Percentiles rank a stretch among this genome's conserved stretches.
These are phyloP conservation scores for Percopsis omiscomaycus DNA, from an alignment of 2,797 vertebrate genomes.

Conservation along the genomic window DNA sequence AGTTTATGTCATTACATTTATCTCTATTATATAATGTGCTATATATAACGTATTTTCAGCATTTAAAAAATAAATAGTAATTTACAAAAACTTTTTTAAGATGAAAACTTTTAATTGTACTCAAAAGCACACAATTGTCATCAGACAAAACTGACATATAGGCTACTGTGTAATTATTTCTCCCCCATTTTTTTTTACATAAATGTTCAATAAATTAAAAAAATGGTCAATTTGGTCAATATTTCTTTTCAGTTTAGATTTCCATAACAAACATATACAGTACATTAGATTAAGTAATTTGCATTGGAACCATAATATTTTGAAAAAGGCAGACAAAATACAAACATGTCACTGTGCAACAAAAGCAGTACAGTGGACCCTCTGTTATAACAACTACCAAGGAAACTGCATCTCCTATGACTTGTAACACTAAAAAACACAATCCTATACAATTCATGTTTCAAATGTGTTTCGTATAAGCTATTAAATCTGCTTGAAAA, in stretches of 20 bases:
- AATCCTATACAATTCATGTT: constrained; percentile 42
- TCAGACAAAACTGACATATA: constrained; percentile 60
- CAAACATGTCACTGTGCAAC: constrained; percentile 54
- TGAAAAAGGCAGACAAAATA: constrained; percentile 51
- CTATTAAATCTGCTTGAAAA: constrained; percentile 40
- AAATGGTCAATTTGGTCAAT: constrained; percentile 40
- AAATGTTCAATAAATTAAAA: constrained; percentile 34
- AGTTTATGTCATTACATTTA: no score
- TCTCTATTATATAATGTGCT: no score
- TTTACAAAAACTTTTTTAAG: constrained; percentile 48
- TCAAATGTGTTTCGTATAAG: constrained; percentile 40
- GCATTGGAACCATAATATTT: constrained; percentile 25
- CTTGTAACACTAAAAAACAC: constrained; percentile 53
- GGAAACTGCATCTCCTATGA: constrained; percentile 37
- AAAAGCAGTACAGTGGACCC: constrained; percentile 37
- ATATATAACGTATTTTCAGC: not conserved
- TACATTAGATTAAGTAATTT: constrained; percentile 33
- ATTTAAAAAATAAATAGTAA: not conserved
- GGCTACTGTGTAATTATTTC: constrained; percentile 18
- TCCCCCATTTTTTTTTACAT: constrained; percentile 27
- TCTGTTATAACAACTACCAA: constrained; percentile 24
- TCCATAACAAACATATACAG: constrained; percentile 41
- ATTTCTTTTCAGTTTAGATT: constrained; percentile 42
- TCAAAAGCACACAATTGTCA: constrained; percentile 60
- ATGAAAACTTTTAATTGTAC: constrained; percentile 64